A percentile compares a stretch with the other conserved stretches of the same genome.
These are phyloP conservation scores for Thunnus thynnus DNA, from an alignment of 2,113 vertebrate genomes.

Conservation along the genomic window DNA sequence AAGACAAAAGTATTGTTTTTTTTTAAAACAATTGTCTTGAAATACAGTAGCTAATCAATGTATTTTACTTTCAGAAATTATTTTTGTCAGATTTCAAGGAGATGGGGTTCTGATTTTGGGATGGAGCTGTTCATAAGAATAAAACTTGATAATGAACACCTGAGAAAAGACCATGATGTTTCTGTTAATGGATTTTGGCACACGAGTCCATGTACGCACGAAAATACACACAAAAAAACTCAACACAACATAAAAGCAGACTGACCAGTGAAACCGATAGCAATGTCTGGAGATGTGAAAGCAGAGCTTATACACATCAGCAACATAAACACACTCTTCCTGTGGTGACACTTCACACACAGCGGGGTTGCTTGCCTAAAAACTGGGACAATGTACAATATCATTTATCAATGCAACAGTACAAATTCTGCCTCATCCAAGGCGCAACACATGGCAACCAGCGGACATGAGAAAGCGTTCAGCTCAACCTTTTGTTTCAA, in stretches of 20 bases:
- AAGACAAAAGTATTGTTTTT: conserved; percentile 13
- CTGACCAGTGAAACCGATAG: conserved; percentile 17
- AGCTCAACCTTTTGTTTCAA: not conserved
- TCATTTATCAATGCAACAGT: conserved; percentile 3
- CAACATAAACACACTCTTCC: conserved; percentile 24
- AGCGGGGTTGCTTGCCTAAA: not conserved
- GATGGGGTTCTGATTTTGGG: conserved; percentile 1
- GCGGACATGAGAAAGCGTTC: not conserved
- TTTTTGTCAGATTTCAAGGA: conserved; percentile 1
- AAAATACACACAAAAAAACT: not conserved
- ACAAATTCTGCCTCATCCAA: conserved; percentile 19
- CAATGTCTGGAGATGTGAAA: not conserved
- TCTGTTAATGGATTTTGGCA: conserved; percentile 39
- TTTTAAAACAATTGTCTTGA: not conserved
- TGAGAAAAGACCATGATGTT: conserved; percentile 34
- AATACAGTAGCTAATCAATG: not conserved
- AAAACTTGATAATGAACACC: conserved; percentile 37
- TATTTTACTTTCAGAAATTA: not conserved
- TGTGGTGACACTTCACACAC: conserved; percentile 6
- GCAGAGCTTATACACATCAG: conserved; percentile 20
- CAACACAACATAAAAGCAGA: conserved; percentile 19
- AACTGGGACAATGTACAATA: not conserved
- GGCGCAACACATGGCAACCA: conserved; percentile 18
- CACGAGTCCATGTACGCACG: conserved; percentile 9
- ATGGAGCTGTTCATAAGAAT: conserved; percentile 15